Percentiles rank a stretch among this genome's conserved stretches.
Conservation (phyloP, 2,113 vertebrate species). For the Limanda limanda region DNA sequence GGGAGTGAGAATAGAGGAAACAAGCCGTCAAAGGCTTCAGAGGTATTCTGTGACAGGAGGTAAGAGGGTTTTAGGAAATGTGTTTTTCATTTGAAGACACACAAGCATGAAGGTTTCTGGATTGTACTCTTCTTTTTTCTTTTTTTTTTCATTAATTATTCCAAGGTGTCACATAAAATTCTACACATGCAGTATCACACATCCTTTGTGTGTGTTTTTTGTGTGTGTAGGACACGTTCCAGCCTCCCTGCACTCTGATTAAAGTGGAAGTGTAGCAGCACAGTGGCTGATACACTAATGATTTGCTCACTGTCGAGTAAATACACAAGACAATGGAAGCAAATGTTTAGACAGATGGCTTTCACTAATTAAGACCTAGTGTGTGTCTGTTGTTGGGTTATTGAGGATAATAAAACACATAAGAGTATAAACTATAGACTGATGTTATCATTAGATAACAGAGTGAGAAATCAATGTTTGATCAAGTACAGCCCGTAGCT, state of each 20-base stretch:
- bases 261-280: too few species aligned
- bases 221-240: neutral
- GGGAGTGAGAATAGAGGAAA: neutral
- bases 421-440: neutral
- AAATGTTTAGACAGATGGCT: slow-evolving; percentile 26
- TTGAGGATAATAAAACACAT: neutral
- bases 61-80: neutral
- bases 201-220: too few species aligned
- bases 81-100: slow-evolving; percentile 1
- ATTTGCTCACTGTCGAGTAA: neutral
- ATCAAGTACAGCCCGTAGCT: neutral
- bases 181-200: neutral
- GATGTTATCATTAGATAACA: neutral
- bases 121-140: neutral
- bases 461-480: neutral
- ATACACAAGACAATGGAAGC: slow-evolving; percentile 1
- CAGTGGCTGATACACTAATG: too few species aligned
- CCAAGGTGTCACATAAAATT: rapidly evolving
- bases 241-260: too few species aligned
- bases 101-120: neutral
- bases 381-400: neutral
- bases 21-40: neutral
- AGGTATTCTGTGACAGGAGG: neutral
- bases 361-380: slow-evolving; percentile 7
- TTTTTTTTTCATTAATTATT: neutral